Evolutionary conservation across 2,113 vertebrate species (phyloP).

Genomic region (Eublepharis macularius): DNA sequence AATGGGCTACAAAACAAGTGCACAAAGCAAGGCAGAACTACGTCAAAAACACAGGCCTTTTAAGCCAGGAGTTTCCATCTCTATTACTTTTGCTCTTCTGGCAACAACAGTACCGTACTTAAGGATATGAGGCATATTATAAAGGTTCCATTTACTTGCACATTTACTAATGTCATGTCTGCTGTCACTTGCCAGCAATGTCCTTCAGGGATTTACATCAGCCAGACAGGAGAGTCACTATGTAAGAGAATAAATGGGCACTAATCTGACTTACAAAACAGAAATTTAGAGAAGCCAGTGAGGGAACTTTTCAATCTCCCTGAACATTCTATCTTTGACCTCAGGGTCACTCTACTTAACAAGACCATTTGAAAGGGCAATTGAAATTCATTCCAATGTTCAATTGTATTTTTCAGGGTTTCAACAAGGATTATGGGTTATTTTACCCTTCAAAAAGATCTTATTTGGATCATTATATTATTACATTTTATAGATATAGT

Average conservation of each 20-base stretch:
- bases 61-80: not conserved
- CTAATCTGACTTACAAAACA: constrained; percentile 5
- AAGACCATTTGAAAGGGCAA: constrained; percentile 23
- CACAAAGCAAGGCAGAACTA: too few relatives aligned
- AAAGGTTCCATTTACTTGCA: not conserved
- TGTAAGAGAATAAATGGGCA: constrained; percentile 8
- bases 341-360: constrained; percentile 21
- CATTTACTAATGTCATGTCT: not conserved
- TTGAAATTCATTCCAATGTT: constrained; percentile 18
- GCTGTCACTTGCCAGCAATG: not conserved
- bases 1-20: too few relatives aligned
- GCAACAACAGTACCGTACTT: not conserved
- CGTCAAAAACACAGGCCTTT: too few relatives aligned
- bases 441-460: constrained; percentile 3
- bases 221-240: constrained; percentile 12
- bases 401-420: constrained; percentile 14
- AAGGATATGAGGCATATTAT: not conserved
- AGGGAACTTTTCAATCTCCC: constrained; percentile 28
- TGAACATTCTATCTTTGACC: constrained; percentile 19
- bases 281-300: constrained; percentile 12
- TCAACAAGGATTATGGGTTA: constrained; percentile 16
- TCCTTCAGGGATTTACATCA: constrained; percentile 13
- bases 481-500: not conserved
- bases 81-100: not conserved
- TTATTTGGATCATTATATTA: constrained; percentile 7